Conservation (phyloP, 2,113 vertebrate genomes). For the Seriola aureovittata region DNA sequence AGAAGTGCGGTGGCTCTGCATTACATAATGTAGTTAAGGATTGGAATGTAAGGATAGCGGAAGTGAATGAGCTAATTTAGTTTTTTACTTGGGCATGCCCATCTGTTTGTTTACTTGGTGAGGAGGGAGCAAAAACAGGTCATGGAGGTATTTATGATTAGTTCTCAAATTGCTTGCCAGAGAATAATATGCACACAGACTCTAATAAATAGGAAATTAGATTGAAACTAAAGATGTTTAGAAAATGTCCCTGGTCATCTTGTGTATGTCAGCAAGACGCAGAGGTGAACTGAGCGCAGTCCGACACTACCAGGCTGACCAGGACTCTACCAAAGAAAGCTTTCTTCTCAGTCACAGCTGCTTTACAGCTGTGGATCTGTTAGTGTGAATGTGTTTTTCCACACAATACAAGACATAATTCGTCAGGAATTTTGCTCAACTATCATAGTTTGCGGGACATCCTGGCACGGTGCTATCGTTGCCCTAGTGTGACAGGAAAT, state of each 20-base stretch:
- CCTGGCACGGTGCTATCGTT: neutral
- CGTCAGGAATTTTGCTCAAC: neutral
- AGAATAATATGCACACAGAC: conserved; percentile 4
- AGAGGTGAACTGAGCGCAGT: neutral
- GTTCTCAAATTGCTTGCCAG: conserved; percentile 15
- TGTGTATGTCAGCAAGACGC: conserved; percentile 9
- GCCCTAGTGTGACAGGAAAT: conserved; percentile 21
- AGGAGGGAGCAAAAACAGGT: conserved; percentile 25
- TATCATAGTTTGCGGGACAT: neutral
- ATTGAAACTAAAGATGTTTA: conserved; percentile 20
- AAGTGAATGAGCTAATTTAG: conserved; percentile 47
- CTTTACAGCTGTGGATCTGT: conserved; percentile 36
- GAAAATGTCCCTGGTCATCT: neutral
- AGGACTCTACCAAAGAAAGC: neutral
- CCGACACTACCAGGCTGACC: neutral
- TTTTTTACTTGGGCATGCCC: conserved; percentile 56
- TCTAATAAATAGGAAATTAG: conserved; percentile 30
- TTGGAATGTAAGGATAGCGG: conserved; percentile 41
- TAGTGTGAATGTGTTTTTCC: conserved; percentile 1
- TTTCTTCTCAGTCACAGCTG: conserved; percentile 36
- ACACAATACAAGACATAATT: conserved; percentile 7
- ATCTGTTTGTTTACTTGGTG: conserved; percentile 65
- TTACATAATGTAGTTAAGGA: conserved; percentile 72
- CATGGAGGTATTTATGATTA: conserved; percentile 8
- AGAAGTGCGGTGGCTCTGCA: conserved; percentile 44